A percentile compares a stretch with the other conserved stretches of the same genome.
These are phyloP conservation scores for Probaryconus sp. DNA, from an alignment of 1,140 invertebrate species.

Conservation along the genomic window DNA sequence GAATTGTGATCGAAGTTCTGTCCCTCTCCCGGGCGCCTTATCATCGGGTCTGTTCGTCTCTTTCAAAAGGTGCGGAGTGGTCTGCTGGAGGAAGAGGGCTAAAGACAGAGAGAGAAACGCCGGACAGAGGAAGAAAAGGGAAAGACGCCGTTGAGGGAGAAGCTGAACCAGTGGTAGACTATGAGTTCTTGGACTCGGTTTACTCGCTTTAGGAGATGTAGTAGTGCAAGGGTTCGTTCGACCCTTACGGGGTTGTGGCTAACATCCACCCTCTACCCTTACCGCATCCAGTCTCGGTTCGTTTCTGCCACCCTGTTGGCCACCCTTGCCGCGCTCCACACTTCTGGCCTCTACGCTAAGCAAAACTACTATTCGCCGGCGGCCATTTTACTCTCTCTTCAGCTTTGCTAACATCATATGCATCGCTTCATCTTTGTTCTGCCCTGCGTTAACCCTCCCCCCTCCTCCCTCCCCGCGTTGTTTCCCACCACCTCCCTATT, in stretches of 20 bases:
- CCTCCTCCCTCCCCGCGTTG: conserved; percentile 58
- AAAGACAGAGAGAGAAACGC: conserved; percentile 75
- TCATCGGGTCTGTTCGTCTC: conserved; percentile 42
- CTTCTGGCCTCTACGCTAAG: conserved; percentile 46
- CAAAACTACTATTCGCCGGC: conserved; percentile 70
- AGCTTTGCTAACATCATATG: conserved; percentile 57
- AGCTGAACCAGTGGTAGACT: conserved; percentile 58
- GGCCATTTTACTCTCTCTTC: conserved; percentile 77
- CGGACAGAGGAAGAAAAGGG: conserved; percentile 62
- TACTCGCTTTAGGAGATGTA: conserved; percentile 61
- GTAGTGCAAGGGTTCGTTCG: conserved; percentile 76
- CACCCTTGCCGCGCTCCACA: conserved; percentile 68
- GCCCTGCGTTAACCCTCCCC: conserved; percentile 6
- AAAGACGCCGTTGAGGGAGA: conserved; percentile 42
- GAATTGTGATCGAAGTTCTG: conserved; percentile 46
- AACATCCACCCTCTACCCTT: conserved; percentile 70
- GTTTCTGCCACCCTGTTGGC: conserved; percentile 71
- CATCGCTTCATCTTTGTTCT: conserved; percentile 52
- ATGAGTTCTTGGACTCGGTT: conserved; percentile 69
- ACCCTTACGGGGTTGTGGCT: conserved; percentile 79
- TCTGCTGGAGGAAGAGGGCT: conserved; percentile 65
- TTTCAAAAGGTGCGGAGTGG: conserved; percentile 58
- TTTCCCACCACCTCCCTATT: conserved; percentile 19
- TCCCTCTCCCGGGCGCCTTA: conserved; percentile 19
- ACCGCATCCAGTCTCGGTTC: conserved; percentile 60